phyloP scores from a whole-genome alignment of 2,888 invertebrate species.

The Ennomos fuscantarius region DNA sequence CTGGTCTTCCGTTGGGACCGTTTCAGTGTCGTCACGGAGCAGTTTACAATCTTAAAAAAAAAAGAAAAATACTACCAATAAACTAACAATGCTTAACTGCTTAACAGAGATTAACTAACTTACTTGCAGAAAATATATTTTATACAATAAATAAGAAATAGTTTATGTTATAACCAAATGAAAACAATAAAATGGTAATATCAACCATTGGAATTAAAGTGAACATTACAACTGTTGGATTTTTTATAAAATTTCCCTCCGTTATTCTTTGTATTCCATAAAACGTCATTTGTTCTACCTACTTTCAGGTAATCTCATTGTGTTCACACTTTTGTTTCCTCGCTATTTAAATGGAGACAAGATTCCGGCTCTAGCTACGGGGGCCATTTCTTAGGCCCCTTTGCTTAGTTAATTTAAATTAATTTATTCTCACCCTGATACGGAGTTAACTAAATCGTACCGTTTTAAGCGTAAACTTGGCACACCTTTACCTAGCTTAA shows the following conservation, averaged over 20 bases:
- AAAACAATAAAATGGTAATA: no score
- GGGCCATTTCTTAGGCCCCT: constrained; percentile 74
- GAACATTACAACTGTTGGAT: constrained; percentile 37
- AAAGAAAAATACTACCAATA: no score
- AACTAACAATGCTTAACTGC: no score
- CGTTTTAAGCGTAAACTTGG: constrained; percentile 50
- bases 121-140: no score
- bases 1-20: no score
- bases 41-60: no score
- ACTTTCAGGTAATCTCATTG: constrained; percentile 65
- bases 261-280: constrained; percentile 23
- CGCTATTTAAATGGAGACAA: constrained; percentile 71
- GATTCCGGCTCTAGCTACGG: constrained; percentile 69
- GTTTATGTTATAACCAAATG: no score
- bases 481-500: constrained; percentile 19
- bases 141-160: no score
- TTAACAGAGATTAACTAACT: no score
- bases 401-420: constrained; percentile 79
- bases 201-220: constrained; percentile 14
- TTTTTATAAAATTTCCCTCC: constrained; percentile 6
- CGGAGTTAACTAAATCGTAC: constrained; percentile 60
- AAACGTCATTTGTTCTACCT: constrained; percentile 26
- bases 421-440: constrained; percentile 74
- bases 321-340: constrained; percentile 73
- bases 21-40: no score